phyloP scores from a whole-genome alignment of 92 coral and sea anemone genomes.

The Umimayanthus kanabou region DNA sequence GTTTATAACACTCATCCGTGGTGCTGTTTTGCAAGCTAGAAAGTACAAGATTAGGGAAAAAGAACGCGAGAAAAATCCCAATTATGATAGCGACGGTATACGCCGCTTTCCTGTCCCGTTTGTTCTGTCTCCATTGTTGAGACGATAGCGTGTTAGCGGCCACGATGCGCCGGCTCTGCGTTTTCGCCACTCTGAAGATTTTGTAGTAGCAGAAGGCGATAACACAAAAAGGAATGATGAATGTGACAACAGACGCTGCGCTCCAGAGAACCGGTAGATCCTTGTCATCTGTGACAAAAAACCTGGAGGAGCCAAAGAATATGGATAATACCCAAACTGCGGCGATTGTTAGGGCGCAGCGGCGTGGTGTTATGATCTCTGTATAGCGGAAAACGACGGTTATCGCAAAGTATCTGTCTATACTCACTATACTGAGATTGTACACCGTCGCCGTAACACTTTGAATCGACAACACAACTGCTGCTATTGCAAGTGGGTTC shows the following conservation, averaged over 20 bases:
- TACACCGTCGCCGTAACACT: constrained; percentile 68
- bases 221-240: constrained; percentile 73
- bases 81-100: constrained; percentile 35
- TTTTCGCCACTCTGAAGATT: constrained; percentile 69
- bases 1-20: constrained; percentile 14
- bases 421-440: constrained; percentile 70
- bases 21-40: constrained; percentile 33
- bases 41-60: constrained; percentile 37
- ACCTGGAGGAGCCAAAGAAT: constrained; percentile 62
- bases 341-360: constrained; percentile 52
- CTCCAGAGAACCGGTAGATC: constrained; percentile 79
- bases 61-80: constrained; percentile 34
- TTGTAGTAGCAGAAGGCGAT: constrained; percentile 79
- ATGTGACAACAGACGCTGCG: constrained; percentile 68
- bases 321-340: constrained; percentile 70
- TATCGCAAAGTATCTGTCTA: constrained; percentile 75
- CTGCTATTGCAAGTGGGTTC: constrained; percentile 59
- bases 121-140: constrained; percentile 16
- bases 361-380: constrained; percentile 54
- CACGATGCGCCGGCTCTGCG: constrained; percentile 66
- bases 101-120: constrained; percentile 31
- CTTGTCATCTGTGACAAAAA: constrained; percentile 59
- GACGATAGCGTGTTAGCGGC: constrained; percentile 34
- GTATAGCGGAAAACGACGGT: constrained; percentile 55
- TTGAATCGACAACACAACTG: constrained; percentile 70